Percentiles rank a stretch among this genome's conserved stretches.
phyloP scores from a whole-genome alignment of 30 jellyfish, hydroid and myxozoan genomes.

The Aurelia sp. region DNA sequence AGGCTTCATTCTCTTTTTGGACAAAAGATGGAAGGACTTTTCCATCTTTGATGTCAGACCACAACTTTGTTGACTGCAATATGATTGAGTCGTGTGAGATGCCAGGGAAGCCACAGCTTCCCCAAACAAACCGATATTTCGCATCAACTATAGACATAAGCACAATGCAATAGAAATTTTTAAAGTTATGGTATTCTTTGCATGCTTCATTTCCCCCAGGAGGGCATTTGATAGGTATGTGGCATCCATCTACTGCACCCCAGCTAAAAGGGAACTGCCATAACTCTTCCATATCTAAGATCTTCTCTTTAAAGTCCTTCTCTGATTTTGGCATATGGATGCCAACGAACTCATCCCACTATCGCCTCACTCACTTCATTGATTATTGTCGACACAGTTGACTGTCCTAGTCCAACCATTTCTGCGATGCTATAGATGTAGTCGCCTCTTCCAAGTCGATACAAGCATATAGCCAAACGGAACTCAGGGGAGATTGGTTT shows the following conservation, averaged over 20 bases:
- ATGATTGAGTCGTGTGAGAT: slow-evolving; percentile 71
- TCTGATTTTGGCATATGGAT: slow-evolving; percentile 26
- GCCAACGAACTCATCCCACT: slow-evolving; percentile 32
- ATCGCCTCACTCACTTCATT: slow-evolving; percentile 50
- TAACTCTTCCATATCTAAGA: slow-evolving; percentile 9
- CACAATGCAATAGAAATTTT: slow-evolving; percentile 70
- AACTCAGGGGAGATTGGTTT: too few relatives aligned
- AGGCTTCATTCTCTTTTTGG: slow-evolving; percentile 20
- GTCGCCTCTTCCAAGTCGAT: too few relatives aligned
- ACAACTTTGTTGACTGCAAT: slow-evolving; percentile 76
- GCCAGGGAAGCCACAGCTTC: slow-evolving; percentile 86
- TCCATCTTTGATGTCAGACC: slow-evolving; percentile 60
- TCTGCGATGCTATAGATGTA: slow-evolving; percentile 24
- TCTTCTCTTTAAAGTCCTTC: slow-evolving; percentile 17
- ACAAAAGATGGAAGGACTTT: slow-evolving; percentile 40
- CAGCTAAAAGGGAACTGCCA: slow-evolving; percentile 86
- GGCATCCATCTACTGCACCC: slow-evolving; percentile 86
- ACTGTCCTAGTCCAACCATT: slow-evolving; percentile 70
- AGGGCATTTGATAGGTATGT: slow-evolving; percentile 74
- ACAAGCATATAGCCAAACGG: too few relatives aligned
- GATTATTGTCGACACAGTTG: slow-evolving; percentile 56
- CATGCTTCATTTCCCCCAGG: slow-evolving; percentile 66
- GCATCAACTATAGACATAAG: slow-evolving; percentile 82
- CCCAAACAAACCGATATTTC: slow-evolving; percentile 78
- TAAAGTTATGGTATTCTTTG: slow-evolving; percentile 72